These are phyloP conservation scores for Harpagifer antarcticus DNA, from an alignment of 2,797 vertebrate species.

Conservation along the genomic window DNA sequence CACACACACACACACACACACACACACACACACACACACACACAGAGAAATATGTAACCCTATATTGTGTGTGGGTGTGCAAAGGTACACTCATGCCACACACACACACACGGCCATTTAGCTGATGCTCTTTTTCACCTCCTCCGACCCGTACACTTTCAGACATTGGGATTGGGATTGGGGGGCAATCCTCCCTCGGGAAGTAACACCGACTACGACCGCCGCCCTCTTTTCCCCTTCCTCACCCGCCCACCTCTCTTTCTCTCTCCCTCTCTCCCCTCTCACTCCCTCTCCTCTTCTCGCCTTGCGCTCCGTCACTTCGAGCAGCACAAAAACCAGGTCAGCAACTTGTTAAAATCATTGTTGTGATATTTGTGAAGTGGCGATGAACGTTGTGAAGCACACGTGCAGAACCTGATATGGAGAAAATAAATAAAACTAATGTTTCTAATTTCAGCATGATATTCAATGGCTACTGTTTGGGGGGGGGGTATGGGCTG, in stretches of 20 bases:
- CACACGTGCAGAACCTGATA: slow-evolving; percentile 41
- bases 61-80: no score
- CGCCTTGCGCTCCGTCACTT: slow-evolving; percentile 56
- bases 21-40: slow-evolving; percentile 4
- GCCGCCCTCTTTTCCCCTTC: slow-evolving; percentile 36
- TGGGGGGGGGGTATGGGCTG: neutral
- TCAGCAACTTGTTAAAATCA: slow-evolving; percentile 79
- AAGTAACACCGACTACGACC: slow-evolving; percentile 42
- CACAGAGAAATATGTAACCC: no score
- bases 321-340: slow-evolving; percentile 77
- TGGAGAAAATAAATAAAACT: slow-evolving; percentile 53
- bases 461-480: slow-evolving; percentile 12
- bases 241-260: slow-evolving; percentile 15
- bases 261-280: slow-evolving; percentile 26
- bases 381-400: slow-evolving; percentile 13
- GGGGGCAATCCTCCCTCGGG: slow-evolving; percentile 6
- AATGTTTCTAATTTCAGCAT: slow-evolving; percentile 54
- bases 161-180: no score
- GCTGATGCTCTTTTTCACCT: slow-evolving; percentile 46
- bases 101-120: slow-evolving; percentile 22
- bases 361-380: slow-evolving; percentile 73
- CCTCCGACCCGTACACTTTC: neutral
- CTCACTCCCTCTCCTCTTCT: slow-evolving; percentile 11
- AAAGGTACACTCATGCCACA: no score
- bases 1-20: no score